A percentile compares a stretch with the other conserved stretches of the same genome.
These are phyloP conservation scores for Drosophila nigrodunni DNA, from an alignment of 1,140 invertebrate genomes.

Conservation along the genomic window DNA sequence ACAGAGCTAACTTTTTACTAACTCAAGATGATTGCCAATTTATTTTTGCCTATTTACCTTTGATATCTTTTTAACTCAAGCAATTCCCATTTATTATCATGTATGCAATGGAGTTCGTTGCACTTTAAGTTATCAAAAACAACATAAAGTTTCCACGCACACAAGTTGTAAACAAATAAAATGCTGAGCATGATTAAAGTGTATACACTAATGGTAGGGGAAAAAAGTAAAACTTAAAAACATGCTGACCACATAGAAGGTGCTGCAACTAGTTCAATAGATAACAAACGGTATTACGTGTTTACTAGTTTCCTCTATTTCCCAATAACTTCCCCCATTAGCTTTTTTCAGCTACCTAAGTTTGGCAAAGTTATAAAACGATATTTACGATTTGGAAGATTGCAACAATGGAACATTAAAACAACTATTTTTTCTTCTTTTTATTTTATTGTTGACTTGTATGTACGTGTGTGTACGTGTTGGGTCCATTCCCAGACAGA, in stretches of 20 bases:
- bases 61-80: too few relatives aligned
- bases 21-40: too few relatives aligned
- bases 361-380: slow-evolving; percentile 53
- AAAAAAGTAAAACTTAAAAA: slow-evolving; percentile 52
- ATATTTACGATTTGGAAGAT: slow-evolving; percentile 36
- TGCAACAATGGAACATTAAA: slow-evolving; percentile 78
- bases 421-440: slow-evolving; percentile 15
- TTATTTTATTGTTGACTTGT: slow-evolving; percentile 15
- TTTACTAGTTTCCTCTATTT: slow-evolving; percentile 56
- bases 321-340: slow-evolving; percentile 19
- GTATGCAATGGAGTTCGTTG: slow-evolving; percentile 11
- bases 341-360: slow-evolving; percentile 22
- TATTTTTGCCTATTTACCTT: too few relatives aligned
- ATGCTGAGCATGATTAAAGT: slow-evolving; percentile 15
- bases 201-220: neutral
- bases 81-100: neutral
- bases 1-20: too few relatives aligned
- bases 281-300: slow-evolving; percentile 67
- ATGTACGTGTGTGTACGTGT: neutral
- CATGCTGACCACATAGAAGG: slow-evolving; percentile 31
- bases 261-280: slow-evolving; percentile 43
- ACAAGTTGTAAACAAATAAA: slow-evolving; percentile 24
- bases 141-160: slow-evolving; percentile 15
- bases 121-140: slow-evolving; percentile 20
- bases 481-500: slow-evolving; percentile 65